These are phyloP conservation scores for Drosophila parthenogenetica DNA, from an alignment of 2,888 invertebrate genomes.

Conservation along the genomic window DNA sequence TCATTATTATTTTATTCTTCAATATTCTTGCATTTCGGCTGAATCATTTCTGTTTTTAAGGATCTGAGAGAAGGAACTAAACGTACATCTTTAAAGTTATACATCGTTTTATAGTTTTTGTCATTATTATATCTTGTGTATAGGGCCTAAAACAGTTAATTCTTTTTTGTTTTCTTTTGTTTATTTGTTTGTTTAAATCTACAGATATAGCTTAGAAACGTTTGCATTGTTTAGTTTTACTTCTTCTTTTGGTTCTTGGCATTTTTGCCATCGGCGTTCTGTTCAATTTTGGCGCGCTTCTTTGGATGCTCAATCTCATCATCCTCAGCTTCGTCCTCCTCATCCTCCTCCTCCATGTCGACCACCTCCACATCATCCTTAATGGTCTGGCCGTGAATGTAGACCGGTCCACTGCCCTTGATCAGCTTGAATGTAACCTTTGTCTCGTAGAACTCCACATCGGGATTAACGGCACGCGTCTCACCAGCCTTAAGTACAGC, in stretches of 20 bases:
- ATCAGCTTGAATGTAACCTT: conserved; percentile 93
- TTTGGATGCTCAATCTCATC: conserved; percentile 91
- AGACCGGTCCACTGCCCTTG: conserved; percentile 92
- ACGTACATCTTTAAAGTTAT: conserved; percentile 57
- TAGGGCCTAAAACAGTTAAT: conserved; percentile 71
- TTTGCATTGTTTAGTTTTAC: conserved; percentile 62
- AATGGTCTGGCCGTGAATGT: conserved; percentile 93
- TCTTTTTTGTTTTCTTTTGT: conserved; percentile 10
- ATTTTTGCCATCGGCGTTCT: conserved; percentile 89
- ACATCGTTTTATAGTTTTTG: conserved; percentile 30
- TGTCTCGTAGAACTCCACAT: conserved; percentile 94
- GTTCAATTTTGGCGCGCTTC: conserved; percentile 91
- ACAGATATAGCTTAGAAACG: conserved; percentile 64
- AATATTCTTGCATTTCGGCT: conserved; percentile 42
- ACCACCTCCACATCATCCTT: conserved; percentile 93
- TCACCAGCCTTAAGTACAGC: conserved; percentile 93
- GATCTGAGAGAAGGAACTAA: conserved; percentile 67
- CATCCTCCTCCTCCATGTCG: conserved; percentile 92
- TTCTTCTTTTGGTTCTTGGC: conserved; percentile 91
- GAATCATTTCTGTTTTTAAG: conserved; percentile 29
- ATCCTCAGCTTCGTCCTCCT: conserved; percentile 89
- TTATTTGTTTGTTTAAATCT: conserved; percentile 59
- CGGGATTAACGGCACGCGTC: conserved; percentile 90
- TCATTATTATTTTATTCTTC: conserved; percentile 22
- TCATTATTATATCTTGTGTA: conserved; percentile 37